Base-by-base conservation (phyloP, 2,888 invertebrate genomes). In the Teinopalpus imperialis region DNA sequence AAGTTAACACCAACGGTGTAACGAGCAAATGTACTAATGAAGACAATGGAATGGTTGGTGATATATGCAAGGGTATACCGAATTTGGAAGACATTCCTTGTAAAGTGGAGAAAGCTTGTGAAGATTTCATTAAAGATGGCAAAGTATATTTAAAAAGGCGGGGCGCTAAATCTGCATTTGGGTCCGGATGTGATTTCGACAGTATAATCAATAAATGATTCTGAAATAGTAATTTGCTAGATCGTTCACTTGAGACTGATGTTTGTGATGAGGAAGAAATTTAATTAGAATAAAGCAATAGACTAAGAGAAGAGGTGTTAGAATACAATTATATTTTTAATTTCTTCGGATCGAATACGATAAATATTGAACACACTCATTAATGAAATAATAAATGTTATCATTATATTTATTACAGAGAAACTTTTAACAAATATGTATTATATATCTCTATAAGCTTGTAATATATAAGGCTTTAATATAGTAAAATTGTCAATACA, bases 181-280 rank as follows among this genome's bases (percentile, higher is more conserved):
- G 75, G 18, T 63, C 74, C 5, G 69, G 78, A 30, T 76, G 69
- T 37, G 76, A 81, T 44, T 81, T 74, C 35, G 72, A 82, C 59
- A 78, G 77, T 58, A 66, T 80, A 74, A 66, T 77, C 69, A 79
- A 81, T 52, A 82, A 86, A 83, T 85, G 81, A 86, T 80, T 78
- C 52, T 59, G 47, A 51, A 26, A 44, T 41, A 41, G 37, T 51
- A 31, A 43, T 42, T 36, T 23, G 35, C 34, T 42, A 26, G 32
- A 43, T 36, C 37, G 59, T 57, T 70, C 59, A 58, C 70, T 74
- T 78, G 86, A 87, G 86, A 87, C 86, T 87, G 86, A 87, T 74
- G 76, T 68, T 71, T 82, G 81, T 82, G 79, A 81, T 80, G 79
- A 52, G 42, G 56, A 55, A 23, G 56, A 53, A 58, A 54, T 53